A percentile compares a stretch with the other conserved stretches of the same genome.
phyloP scores from a whole-genome alignment of 2,113 vertebrate genomes.

The Nematolebias whitei region DNA sequence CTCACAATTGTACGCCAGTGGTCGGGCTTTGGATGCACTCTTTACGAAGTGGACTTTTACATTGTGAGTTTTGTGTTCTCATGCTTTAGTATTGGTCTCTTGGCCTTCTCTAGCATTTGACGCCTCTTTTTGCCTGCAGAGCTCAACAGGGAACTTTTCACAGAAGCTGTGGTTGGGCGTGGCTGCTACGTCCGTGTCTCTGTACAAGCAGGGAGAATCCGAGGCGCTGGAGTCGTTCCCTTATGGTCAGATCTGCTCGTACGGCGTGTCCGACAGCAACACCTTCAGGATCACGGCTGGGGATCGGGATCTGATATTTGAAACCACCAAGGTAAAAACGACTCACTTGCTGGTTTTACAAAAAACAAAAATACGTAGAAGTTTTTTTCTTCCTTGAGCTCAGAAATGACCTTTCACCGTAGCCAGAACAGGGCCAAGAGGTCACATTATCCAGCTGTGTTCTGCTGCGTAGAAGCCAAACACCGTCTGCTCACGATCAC shows the following conservation, averaged over 20 bases:
- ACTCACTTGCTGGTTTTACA: not conserved
- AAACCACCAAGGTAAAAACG: conserved; percentile 86
- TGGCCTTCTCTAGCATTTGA: conserved; percentile 20
- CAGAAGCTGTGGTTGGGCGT: conserved; percentile 90
- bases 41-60: conserved; percentile 91
- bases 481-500: conserved; percentile 43
- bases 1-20: conserved; percentile 89
- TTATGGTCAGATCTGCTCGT: conserved; percentile 90
- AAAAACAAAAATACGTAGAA: not conserved
- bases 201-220: conserved; percentile 88
- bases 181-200: conserved; percentile 86
- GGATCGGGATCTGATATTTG: conserved; percentile 87
- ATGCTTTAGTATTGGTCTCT: not conserved
- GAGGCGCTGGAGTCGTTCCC: conserved; percentile 90
- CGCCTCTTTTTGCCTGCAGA: conserved; percentile 72
- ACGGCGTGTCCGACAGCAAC: conserved; percentile 86
- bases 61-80: conserved; percentile 81
- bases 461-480: conserved; percentile 54
- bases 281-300: conserved; percentile 88
- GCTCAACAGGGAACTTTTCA: conserved; percentile 80
- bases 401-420: not conserved
- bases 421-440: conserved; percentile 17
- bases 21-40: conserved; percentile 92
- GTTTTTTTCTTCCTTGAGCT: not conserved
- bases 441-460: conserved; percentile 47